Evolutionary conservation across 2,113 vertebrate species (phyloP), one percentile per base, ranked within the genome.

Genomic region (Stomatorhinus ivindoensis): DNA sequence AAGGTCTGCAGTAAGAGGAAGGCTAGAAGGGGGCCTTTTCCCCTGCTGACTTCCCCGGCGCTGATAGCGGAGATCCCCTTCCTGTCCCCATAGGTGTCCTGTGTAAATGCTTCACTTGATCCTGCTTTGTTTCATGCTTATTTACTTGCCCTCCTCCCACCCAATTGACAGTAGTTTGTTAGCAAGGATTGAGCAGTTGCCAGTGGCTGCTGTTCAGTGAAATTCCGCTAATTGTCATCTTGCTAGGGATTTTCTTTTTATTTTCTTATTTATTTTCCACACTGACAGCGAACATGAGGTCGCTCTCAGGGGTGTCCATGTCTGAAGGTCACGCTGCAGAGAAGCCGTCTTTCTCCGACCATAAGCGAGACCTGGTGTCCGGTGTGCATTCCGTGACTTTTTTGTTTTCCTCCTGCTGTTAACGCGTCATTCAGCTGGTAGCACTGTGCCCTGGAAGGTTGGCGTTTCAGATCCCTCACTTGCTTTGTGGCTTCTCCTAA

Each of bases 1-100:
- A 48, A 13, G 13, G 31, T 89, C 44, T 89, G 17, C 47, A 19
- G 82, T 44, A 82, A 50, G 0, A 27, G 90, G 89, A 91, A 82
- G 61, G 31, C 27, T 10, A 35, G 24, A 31, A 84, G 17, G 80
- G n/a, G 73, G 19, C 15, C 80, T 21, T 51, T 73, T 46, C 9
- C 21, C 4, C 19, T 27, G 53, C 47, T 47, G 73, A 35, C 73
- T 50, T 82, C 7, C 48, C 17, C 21, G 27, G 24, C 27, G 35
- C 21, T 53, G 24, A 31, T 69, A 50, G 27, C 69, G 0, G 46
- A 89, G 88, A 83, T 44, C 31, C 76, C 17, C 50, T 39, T 82
- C 88, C 48, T 50, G 35, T 31, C 76, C 46, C 39, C 82, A 84
- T 47, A 44, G 39, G 61, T 69, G 61, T 69, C 61, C n/a, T 31